phyloP scores from a whole-genome alignment of 2,113 vertebrate genomes.

The Peromyscus californicus region DNA sequence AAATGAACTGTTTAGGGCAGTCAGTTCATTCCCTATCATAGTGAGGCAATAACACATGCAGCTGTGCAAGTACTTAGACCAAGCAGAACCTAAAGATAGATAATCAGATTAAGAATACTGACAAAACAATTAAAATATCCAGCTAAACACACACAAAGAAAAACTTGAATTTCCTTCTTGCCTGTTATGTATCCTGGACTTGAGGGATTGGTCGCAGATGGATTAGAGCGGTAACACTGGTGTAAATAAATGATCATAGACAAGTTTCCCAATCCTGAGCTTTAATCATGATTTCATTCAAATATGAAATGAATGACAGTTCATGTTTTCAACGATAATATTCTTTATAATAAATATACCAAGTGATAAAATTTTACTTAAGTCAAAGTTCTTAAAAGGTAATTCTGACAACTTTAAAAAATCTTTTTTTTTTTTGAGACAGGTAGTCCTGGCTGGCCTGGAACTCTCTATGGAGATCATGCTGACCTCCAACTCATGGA shows the following conservation, averaged over 20 bases:
- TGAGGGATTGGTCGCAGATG: not conserved
- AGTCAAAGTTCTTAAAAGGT: slow-evolving; percentile 51
- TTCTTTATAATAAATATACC: slow-evolving; percentile 16
- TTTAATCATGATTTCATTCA: slow-evolving; percentile 51
- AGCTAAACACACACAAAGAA: slow-evolving; percentile 6
- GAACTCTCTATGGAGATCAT: not conserved
- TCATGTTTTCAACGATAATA: slow-evolving; percentile 32
- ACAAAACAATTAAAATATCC: slow-evolving; percentile 46
- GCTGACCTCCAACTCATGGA: not conserved
- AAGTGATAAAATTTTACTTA: slow-evolving; percentile 47
- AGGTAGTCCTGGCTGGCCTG: not conserved
- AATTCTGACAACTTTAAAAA: slow-evolving; percentile 48
- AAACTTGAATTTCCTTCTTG: slow-evolving; percentile 58
- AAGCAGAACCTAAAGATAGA: slow-evolving; percentile 32
- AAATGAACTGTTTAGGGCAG: slow-evolving; percentile 31
- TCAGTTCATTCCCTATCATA: slow-evolving; percentile 38
- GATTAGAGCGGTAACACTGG: not conserved
- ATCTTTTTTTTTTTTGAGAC: not conserved
- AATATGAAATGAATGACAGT: slow-evolving; percentile 57
- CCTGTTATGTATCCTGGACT: slow-evolving; percentile 6
- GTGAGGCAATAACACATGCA: not conserved
- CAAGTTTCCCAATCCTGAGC: slow-evolving; percentile 25
- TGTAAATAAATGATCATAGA: not conserved
- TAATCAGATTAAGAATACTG: slow-evolving; percentile 57
- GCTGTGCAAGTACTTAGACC: not conserved